Percentiles rank a stretch among this genome's conserved stretches.
Evolutionary conservation across 2,797 vertebrate species (phyloP).

Genomic region (Hydrophis major): DNA sequence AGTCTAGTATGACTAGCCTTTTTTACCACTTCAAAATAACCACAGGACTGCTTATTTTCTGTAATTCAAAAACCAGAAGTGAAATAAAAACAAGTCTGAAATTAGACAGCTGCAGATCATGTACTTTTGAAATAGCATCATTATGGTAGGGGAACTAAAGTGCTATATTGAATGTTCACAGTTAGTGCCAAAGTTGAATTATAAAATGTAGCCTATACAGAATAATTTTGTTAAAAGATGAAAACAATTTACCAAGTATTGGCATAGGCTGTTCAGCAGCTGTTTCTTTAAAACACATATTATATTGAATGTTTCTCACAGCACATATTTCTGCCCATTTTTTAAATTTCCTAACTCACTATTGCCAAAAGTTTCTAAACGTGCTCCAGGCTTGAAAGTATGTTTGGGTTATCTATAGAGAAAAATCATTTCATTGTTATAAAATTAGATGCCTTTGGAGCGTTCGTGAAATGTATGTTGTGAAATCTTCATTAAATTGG

Average conservation of each 20-base stretch:
- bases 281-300: background rate
- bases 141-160: background rate
- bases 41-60: background rate
- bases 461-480: background rate
- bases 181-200: background rate
- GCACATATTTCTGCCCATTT: background rate
- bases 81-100: slow-evolving; percentile 4
- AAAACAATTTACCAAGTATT: background rate
- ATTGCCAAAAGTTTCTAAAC: background rate
- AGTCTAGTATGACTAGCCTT: background rate
- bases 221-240: background rate
- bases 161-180: background rate
- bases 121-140: background rate
- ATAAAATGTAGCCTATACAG: background rate
- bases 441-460: background rate
- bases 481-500: background rate
- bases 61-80: background rate
- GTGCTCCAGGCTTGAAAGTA: background rate
- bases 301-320: background rate
- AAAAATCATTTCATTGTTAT: background rate
- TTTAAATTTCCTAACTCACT: background rate
- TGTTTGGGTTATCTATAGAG: background rate
- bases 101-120: background rate
- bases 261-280: background rate
- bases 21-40: background rate